Evolutionary conservation across 2,888 invertebrate genomes (phyloP).

Genomic region (Lasioglossum figueresi): DNA sequence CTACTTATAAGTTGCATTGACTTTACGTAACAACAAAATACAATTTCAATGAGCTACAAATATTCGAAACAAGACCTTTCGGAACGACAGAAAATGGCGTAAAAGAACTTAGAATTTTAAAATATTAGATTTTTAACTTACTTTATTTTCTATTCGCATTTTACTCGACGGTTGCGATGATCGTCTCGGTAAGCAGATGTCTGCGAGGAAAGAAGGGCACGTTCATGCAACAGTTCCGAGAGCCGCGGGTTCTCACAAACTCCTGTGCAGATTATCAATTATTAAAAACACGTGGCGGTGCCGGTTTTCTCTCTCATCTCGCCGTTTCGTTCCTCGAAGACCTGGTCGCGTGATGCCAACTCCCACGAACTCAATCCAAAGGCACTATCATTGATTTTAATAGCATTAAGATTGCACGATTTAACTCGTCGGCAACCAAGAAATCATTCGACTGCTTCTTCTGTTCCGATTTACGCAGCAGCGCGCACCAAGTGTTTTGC

Average conservation of each 20-base stretch:
- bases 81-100: neutral
- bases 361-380: conserved; percentile 69
- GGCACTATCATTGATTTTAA: conserved; percentile 62
- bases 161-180: conserved; percentile 1
- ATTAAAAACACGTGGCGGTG: conserved; percentile 75
- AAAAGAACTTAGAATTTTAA: neutral
- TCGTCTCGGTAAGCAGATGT: conserved; percentile 41
- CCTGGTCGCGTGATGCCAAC: conserved; percentile 63
- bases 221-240: conserved; percentile 78
- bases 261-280: conserved; percentile 80
- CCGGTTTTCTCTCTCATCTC: conserved; percentile 75
- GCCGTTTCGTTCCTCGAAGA: conserved; percentile 78
- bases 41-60: neutral
- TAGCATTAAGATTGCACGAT: conserved; percentile 45
- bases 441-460: neutral
- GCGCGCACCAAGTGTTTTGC: neutral
- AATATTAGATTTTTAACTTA: neutral
- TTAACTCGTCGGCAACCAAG: conserved; percentile 33
- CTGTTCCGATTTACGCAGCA: conserved; percentile 3
- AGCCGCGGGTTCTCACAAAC: conserved; percentile 76
- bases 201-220: conserved; percentile 74
- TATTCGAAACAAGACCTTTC: neutral
- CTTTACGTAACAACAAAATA: neutral
- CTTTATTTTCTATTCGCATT: neutral
- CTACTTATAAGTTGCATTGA: neutral